phyloP scores from a whole-genome alignment of 2,888 invertebrate genomes.

The Melikaiella ostensackeni region DNA sequence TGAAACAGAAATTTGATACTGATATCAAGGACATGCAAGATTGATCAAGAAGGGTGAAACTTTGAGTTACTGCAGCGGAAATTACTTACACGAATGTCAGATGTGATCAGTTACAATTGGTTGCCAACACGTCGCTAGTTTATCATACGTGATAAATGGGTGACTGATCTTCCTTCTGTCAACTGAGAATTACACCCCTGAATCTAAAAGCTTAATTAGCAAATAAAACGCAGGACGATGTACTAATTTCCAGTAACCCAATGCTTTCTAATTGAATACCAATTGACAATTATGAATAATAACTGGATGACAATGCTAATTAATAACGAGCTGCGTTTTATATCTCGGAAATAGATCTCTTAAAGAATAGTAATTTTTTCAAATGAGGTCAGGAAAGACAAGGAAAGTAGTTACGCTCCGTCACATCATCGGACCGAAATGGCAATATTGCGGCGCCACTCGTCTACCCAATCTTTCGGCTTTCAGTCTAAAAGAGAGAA shows the following conservation, averaged over 20 bases:
- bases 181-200: not conserved
- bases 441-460: not conserved
- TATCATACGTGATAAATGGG: conserved; percentile 1
- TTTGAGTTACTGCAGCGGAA: conserved; percentile 3
- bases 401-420: not conserved
- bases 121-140: conserved; percentile 18
- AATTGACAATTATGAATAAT: not conserved
- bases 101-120: conserved; percentile 1
- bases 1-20: not conserved
- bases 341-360: not conserved
- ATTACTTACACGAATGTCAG: conserved; percentile 5
- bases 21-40: not conserved
- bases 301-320: not conserved
- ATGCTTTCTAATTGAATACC: not conserved
- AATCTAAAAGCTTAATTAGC: conserved; percentile 2
- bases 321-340: not conserved
- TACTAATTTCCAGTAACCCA: not conserved
- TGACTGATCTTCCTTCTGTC: conserved; percentile 2
- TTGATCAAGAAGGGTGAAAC: not conserved
- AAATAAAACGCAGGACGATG: not conserved
- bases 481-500: not conserved
- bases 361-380: not conserved
- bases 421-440: not conserved
- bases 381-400: not conserved
- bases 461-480: not conserved